Evolutionary conservation across 2,797 vertebrate species (phyloP), one percentile per base, ranked within the genome.

Genomic region (Dromococcyx pavoninus): DNA sequence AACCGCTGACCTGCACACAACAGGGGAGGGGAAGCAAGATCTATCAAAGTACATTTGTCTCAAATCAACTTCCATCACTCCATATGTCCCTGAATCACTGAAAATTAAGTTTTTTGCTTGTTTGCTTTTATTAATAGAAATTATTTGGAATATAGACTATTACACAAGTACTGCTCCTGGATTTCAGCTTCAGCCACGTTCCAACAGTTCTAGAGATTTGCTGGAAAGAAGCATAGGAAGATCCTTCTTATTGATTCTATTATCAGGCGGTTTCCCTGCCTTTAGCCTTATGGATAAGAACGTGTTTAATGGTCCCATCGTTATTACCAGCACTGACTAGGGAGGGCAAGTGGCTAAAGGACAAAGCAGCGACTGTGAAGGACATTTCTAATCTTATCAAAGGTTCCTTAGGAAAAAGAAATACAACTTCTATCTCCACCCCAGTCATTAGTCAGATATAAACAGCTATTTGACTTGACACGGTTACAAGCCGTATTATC

Each of bases 301-400:
- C 35, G 50, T 17, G 33, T 57, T 86, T 64, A 62, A 58, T 53
- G 71, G 93, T 65, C 93, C 82, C 86, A 37, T 73, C 82, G 85
- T 90, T 91, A 89, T 88, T 71, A 77, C 79, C 85, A 71, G 87
- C 70, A 89, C 50, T 14, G 43, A 61, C 76, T 74, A 86, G 83
- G 84, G 79, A 91, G 62, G 35, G 11, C 0, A 0, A 86, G 33
- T 28, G 43, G 54, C 70, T 76, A 61, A 96, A 96, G 95, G 88
- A 95, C 64, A 83, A 78, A 91, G 74, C 57, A 24, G 39, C 0
- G 4, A 78, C 66, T 57, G 13, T 69, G 91, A 97, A 95, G 72
- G 86, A 83, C 89, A 53, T 79, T 72, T n/a, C 66, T 78, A 83
- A 93, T 90, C 94, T 92, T 62, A 90, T 48, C 74, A 58, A 83